Conservation (phyloP, 2,113 vertebrate genomes). For the Lipophrys pholis region DNA sequence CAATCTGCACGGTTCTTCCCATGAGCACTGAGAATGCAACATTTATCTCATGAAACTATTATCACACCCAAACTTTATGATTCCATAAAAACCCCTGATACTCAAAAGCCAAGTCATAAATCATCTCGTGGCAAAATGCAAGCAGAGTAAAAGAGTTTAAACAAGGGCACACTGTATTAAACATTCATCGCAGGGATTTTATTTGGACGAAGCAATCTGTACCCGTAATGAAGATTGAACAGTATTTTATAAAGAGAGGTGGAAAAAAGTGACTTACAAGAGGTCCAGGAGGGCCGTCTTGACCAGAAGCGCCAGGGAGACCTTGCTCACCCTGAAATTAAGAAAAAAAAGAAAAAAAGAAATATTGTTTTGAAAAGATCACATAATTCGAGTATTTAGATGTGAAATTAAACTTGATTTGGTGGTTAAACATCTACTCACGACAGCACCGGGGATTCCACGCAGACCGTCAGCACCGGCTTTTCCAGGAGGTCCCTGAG, state of each 20-base stretch:
- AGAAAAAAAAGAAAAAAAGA: neutral
- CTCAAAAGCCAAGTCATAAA: neutral
- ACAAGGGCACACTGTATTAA: neutral
- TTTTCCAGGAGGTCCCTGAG: slow-evolving; percentile 94
- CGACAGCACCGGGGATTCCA: slow-evolving; percentile 96
- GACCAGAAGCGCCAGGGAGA: slow-evolving; percentile 91
- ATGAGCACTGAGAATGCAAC: too few relatives aligned
- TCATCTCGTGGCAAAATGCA: neutral
- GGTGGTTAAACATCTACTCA: slow-evolving; percentile 64
- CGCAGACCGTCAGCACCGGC: slow-evolving; percentile 94
- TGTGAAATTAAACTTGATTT: too few relatives aligned
- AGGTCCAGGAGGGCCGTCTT: slow-evolving; percentile 95
- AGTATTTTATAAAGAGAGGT: neutral
- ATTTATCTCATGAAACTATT: too few relatives aligned
- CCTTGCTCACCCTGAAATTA: slow-evolving; percentile 95
- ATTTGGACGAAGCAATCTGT: neutral
- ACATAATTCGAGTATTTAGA: too few relatives aligned
- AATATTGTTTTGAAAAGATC: too few relatives aligned
- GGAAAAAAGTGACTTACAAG: slow-evolving; percentile 82
- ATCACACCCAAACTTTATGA: neutral
- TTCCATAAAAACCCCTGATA: neutral
- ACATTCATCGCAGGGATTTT: neutral
- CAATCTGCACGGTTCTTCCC: neutral
- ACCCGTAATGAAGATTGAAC: neutral
- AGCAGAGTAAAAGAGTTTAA: neutral